phyloP scores from a whole-genome alignment of 2,113 vertebrate species.

The Coregonus clupeaformis region DNA sequence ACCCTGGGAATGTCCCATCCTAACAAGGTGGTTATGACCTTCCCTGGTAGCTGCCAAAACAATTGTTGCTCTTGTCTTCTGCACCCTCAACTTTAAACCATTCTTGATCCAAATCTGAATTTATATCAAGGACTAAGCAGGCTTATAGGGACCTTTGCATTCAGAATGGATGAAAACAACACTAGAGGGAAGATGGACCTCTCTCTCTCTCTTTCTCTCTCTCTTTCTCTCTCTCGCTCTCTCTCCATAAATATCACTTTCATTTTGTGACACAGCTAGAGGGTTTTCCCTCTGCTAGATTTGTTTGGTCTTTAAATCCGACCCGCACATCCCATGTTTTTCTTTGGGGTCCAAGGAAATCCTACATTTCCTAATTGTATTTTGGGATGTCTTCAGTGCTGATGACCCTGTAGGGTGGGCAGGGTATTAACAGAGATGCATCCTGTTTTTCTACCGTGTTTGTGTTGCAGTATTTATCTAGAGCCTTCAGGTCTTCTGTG shows the following conservation, averaged over 20 bases:
- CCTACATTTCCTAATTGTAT: not conserved
- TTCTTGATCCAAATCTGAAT: not conserved
- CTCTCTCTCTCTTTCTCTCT: too few relatives aligned
- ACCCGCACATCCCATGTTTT: not conserved
- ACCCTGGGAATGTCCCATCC: not conserved
- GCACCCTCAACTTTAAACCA: not conserved
- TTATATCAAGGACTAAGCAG: too few relatives aligned
- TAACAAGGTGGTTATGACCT: not conserved
- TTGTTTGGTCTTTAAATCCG: not conserved
- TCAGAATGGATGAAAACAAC: too few relatives aligned
- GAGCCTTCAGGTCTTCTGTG: too few relatives aligned
- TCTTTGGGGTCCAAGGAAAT: too few relatives aligned
- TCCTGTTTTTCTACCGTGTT: not conserved
- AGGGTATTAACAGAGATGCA: not conserved
- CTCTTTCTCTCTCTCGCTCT: too few relatives aligned
- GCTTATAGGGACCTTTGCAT: not conserved
- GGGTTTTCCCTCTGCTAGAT: too few relatives aligned
- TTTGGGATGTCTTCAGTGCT: not conserved
- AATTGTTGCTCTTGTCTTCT: not conserved
- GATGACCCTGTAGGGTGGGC: too few relatives aligned
- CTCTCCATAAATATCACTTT: too few relatives aligned
- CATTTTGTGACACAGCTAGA: too few relatives aligned
- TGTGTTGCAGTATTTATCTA: too few relatives aligned
- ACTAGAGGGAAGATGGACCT: too few relatives aligned
- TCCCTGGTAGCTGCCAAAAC: not conserved